Percentiles rank a stretch among this genome's conserved stretches.
Conservation (phyloP, 2,113 vertebrate genomes). For the Hypanus sabinus region DNA sequence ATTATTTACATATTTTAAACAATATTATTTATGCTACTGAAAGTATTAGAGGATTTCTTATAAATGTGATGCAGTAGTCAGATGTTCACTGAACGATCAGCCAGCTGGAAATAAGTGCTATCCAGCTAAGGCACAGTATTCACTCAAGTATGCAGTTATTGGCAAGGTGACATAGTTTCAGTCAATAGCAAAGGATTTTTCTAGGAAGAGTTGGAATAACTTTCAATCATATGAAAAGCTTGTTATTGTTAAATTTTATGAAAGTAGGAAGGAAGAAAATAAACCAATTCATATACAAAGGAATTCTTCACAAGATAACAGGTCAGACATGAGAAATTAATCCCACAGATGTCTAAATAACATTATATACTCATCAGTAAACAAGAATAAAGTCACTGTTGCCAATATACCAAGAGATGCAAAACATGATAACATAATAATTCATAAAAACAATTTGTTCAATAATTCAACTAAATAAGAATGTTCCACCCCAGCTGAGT, state of each 20-base stretch:
- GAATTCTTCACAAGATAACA: neutral
- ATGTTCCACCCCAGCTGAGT: neutral
- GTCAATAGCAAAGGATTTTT: neutral
- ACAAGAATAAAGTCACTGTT: neutral
- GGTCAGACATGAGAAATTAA: neutral
- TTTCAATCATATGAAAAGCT: neutral
- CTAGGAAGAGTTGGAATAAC: neutral
- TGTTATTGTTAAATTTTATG: neutral
- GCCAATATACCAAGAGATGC: neutral
- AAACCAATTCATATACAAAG: neutral
- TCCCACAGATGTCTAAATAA: neutral
- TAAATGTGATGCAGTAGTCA: neutral
- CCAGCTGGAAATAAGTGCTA: constrained; percentile 3
- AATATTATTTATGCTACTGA: neutral
- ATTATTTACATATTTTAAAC: neutral
- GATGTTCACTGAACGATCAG: neutral
- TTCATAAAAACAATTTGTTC: neutral
- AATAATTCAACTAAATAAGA: neutral
- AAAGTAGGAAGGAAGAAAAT: no score
- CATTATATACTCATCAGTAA: neutral
- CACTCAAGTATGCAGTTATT: constrained; percentile 9
- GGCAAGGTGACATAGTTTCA: neutral
- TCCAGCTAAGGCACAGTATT: constrained; percentile 12
- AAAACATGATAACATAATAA: neutral
- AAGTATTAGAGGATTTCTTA: neutral